A percentile compares a stretch with the other conserved stretches of the same genome.
These are phyloP conservation scores for Gopherus flavomarginatus DNA, from an alignment of 2,113 vertebrate species.

Conservation along the genomic window DNA sequence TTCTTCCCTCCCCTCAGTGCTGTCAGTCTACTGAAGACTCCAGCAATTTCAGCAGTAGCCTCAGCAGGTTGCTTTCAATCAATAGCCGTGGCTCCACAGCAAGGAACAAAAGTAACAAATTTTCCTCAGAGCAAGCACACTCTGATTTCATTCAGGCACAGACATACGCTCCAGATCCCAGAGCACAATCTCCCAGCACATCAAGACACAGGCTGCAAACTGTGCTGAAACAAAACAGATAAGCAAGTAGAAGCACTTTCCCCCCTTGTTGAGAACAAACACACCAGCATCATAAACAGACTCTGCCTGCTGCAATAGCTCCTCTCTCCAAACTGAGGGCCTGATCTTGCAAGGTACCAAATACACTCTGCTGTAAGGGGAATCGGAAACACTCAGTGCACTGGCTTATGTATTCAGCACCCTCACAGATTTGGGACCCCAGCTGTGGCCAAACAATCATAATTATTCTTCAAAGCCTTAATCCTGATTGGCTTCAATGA, in stretches of 20 bases:
- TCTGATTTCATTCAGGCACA: slow-evolving; percentile 47
- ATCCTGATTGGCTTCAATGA: no score
- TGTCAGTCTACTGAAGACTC: slow-evolving; percentile 20
- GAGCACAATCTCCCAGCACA: slow-evolving; percentile 34
- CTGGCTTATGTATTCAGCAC: rapidly evolving
- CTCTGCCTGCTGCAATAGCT: slow-evolving; percentile 6
- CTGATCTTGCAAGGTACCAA: not conserved
- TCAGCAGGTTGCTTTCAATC: slow-evolving; percentile 68
- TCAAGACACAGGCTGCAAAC: slow-evolving; percentile 59
- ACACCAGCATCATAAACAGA: not conserved
- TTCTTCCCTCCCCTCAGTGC: not conserved
- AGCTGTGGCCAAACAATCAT: not conserved
- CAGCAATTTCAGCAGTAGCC: slow-evolving; percentile 50
- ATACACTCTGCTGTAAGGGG: not conserved
- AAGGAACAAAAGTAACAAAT: slow-evolving; percentile 36
- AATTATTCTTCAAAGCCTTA: slow-evolving; percentile 5
- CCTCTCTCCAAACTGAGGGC: not conserved
- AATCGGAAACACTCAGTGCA: not conserved
- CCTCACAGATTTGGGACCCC: not conserved
- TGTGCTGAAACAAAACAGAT: slow-evolving; percentile 54
- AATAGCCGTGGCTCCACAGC: slow-evolving; percentile 36
- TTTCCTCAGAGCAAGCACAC: slow-evolving; percentile 32
- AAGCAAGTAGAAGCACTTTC: slow-evolving; percentile 27
- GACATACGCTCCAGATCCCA: slow-evolving; percentile 50
- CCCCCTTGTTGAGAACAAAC: slow-evolving; percentile 10